Evolutionary conservation across 2,113 vertebrate species (phyloP).

Genomic region (Hippopotamus amphibius): DNA sequence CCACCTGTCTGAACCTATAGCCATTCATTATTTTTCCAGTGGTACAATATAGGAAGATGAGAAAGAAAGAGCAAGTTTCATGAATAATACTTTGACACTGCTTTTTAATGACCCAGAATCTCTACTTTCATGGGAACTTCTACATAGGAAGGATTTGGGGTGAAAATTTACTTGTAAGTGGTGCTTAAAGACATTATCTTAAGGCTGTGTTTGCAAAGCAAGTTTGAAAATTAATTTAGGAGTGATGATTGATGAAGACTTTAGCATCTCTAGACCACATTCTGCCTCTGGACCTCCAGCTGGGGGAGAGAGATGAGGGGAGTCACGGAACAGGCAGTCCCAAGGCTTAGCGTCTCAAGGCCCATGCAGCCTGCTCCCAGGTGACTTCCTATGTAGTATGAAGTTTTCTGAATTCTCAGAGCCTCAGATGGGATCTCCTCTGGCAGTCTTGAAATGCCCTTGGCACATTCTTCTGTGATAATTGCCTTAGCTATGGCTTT

Average conservation of each 20-base stretch:
- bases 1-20: not conserved
- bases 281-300: not conserved
- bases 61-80: not conserved
- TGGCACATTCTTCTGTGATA: not conserved
- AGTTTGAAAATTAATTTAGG: conserved; percentile 15
- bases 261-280: not conserved
- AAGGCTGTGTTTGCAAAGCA: not conserved
- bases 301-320: not conserved
- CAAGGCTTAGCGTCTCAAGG: not conserved
- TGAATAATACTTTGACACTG: not conserved
- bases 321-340: not conserved
- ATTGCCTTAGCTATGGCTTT: not conserved
- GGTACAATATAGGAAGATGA: not conserved
- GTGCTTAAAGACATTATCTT: not conserved
- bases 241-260: not conserved
- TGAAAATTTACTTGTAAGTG: not conserved
- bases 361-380: not conserved
- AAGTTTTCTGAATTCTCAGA: not conserved
- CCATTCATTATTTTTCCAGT: not conserved
- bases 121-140: not conserved
- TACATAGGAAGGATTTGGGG: not conserved
- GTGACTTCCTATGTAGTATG: not conserved
- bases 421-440: not conserved
- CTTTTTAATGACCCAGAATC: not conserved
- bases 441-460: not conserved